Evolutionary conservation across 2,797 vertebrate genomes (phyloP), one percentile per base, ranked within the genome.

Genomic region (Gambelia wislizenii): DNA sequence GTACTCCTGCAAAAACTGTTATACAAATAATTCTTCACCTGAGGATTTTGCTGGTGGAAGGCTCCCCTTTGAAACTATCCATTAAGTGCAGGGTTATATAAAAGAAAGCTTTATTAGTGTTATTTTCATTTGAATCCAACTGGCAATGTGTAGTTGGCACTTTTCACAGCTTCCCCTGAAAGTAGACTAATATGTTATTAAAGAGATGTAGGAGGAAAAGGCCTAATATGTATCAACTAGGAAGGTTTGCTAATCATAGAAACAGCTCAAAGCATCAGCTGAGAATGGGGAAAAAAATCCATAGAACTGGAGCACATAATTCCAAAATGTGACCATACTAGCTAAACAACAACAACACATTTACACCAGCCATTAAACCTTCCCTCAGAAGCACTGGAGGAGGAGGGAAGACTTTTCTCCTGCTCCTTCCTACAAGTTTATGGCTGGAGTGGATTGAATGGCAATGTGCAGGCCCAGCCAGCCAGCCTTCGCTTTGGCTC

Each of bases 1-100:
- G 30, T 42, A 6, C 22, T 88, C 10, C 83, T 81, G 83, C 83
- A 56, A 61, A n/a, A 87, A 85, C 16, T 74, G 52, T 79, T 44
- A 4, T 79, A 54, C 0, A 0, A 87, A 59, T 82, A 56, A 42
- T 16, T 22, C 27, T 69, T 74, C 54, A 30, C 78, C 77, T 54
- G 70, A 44, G 42, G 76, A 39, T 56, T 85, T 85, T n/a, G 18
- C 42, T 14, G 10, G 27, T 54, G n/a, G 22, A 10, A 54, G 69
- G n/a, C 61, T 75, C 54, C 30, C n/a, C 59, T 54, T 22, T 61
- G 44, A 64, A 64, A 76, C 75, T 47, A 36, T 16, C 59, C 18
- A 54, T 85, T 59, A 52, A 74, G 49, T 70, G 74, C 20, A 69
- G 47, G 9, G 36, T 39, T 83, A 52, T 64, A 64, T 64, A 61